These are phyloP conservation scores for Clostera curtula DNA, from an alignment of 2,888 invertebrate genomes.

Conservation along the genomic window DNA sequence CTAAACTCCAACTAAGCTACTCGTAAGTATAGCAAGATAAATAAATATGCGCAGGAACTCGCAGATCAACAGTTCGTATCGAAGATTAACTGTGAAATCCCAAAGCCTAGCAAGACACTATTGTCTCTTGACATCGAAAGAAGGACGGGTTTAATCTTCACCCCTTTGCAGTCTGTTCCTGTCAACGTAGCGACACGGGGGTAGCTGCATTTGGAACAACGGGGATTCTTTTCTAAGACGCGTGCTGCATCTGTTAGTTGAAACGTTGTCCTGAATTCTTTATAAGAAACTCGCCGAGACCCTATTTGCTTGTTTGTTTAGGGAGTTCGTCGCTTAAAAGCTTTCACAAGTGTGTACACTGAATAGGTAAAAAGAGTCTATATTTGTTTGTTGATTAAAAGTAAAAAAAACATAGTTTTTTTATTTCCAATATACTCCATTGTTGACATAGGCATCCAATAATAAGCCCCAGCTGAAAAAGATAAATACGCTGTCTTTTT, in stretches of 20 bases:
- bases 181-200: slow-evolving; percentile 20
- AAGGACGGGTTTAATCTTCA: slow-evolving; percentile 33
- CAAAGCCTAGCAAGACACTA: slow-evolving; percentile 1
- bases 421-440: slow-evolving; percentile 6
- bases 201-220: slow-evolving; percentile 28
- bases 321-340: slow-evolving; percentile 1
- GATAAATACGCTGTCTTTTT: too few species aligned
- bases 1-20: too few species aligned
- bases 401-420: slow-evolving; percentile 1
- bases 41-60: background rate
- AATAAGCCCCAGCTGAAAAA: too few species aligned
- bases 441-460: too few species aligned
- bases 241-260: slow-evolving; percentile 16
- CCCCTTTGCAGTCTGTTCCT: slow-evolving; percentile 26
- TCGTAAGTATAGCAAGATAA: too few species aligned
- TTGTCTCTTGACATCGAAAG: slow-evolving; percentile 20
- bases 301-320: slow-evolving; percentile 4
- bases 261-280: slow-evolving; percentile 7
- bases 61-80: background rate
- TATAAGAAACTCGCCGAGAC: slow-evolving; percentile 2
- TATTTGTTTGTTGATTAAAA: slow-evolving; percentile 6
- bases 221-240: slow-evolving; percentile 20
- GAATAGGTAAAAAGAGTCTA: too few species aligned
- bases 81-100: background rate
- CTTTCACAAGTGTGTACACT: slow-evolving; percentile 3